Evolutionary conservation across 1,140 invertebrate species (phyloP), one percentile per base, ranked within the genome.

Genomic region (Ladona fulva): DNA sequence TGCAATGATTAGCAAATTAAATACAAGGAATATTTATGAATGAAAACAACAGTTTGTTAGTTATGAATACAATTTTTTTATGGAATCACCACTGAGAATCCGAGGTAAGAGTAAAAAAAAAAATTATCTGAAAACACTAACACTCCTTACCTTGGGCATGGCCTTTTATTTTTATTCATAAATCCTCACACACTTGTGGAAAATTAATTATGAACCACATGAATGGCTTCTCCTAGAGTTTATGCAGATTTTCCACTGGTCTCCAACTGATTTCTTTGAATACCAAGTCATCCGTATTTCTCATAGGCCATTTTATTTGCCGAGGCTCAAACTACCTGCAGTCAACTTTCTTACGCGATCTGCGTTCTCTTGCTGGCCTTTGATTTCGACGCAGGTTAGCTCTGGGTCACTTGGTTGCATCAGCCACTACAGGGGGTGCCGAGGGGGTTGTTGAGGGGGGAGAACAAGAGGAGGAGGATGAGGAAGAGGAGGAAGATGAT

Each of bases 351-450:
- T 66, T 66, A 66, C 52, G 52, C 3, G 52, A 66, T 22, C n/a
- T 66, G 16, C 52, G 14, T 12, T 66, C 52, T 12, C 52, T 66
- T 22, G 52, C 12, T 22, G 52, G 52, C n/a, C 52, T 16, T 66
- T 66, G 52, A 66, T 66, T 66, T 12, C 52, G 52, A 66, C 52
- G 52, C 14, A 66, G n/a, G 52, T 66, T 66, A 22, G 52, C n/a
- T 66, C 52, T 66, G 52, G 52, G 52, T 79, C 78, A 79, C 77
- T 79, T 79, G 29, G 19, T 74, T 25, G 78, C 74, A 37, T 77
- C 76, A 14, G 78, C 12, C 22, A 77, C 73, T 6, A 24, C 37
- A 29, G 77, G 77, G 29, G 77, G 77, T 25, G 25, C 25, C 52
- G 77, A 25, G n/a, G 74, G 19, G 14, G 75, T 76, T 66, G 52